Evolutionary conservation across 2,797 vertebrate species (phyloP).

Genomic region (Semaprochilodus insignis): DNA sequence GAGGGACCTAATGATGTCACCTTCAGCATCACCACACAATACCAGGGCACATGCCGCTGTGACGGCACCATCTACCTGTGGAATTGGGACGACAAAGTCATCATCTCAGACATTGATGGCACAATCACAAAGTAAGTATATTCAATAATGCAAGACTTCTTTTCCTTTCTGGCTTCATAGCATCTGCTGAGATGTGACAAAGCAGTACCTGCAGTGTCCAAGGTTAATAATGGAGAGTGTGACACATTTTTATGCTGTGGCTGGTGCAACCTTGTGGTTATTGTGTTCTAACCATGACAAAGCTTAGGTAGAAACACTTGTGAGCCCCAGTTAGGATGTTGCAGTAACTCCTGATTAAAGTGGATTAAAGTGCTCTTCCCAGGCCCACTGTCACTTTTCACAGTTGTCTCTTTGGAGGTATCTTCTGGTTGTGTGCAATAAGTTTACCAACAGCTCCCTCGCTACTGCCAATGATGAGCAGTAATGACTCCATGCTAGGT

Average conservation of each 20-base stretch:
- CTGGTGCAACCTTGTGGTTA: neutral
- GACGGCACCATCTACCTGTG: constrained; percentile 96
- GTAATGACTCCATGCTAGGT: neutral
- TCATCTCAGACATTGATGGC: constrained; percentile 97
- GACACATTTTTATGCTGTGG: neutral
- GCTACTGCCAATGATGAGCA: constrained; percentile 20
- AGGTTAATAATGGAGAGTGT: neutral
- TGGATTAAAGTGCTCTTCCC: neutral
- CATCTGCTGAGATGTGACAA: neutral
- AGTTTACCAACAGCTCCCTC: constrained; percentile 7
- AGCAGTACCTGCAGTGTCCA: too few relatives aligned
- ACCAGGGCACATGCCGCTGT: constrained; percentile 96
- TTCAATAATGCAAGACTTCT: neutral
- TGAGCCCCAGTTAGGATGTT: neutral
- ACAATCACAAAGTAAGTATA: constrained; percentile 94
- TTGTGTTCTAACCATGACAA: neutral
- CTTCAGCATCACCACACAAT: constrained; percentile 98
- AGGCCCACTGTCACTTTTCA: neutral
- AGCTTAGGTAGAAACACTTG: neutral
- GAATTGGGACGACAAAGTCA: constrained; percentile 96
- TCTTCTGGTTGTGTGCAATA: neutral
- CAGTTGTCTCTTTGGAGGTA: neutral
- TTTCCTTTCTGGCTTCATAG: neutral
- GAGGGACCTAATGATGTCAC: constrained; percentile 93
- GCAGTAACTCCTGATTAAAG: neutral